Percentiles rank a stretch among this genome's conserved stretches.
phyloP scores from a whole-genome alignment of 2,888 invertebrate genomes.

The Synanthedon tipuliformis region DNA sequence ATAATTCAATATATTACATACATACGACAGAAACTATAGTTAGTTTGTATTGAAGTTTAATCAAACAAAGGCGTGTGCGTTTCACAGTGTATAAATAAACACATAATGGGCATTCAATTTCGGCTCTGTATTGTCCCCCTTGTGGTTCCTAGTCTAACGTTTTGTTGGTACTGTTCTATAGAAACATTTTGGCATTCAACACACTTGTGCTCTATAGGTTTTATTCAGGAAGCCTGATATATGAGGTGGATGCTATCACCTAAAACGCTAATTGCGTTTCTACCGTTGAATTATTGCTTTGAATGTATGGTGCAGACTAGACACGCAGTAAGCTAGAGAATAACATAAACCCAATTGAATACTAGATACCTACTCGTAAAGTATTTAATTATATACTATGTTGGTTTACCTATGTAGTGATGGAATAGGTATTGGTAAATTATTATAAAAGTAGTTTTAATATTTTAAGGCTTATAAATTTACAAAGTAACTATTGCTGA shows the following conservation, averaged over 20 bases:
- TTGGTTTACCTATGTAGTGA: too few species aligned
- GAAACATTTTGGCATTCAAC: not conserved
- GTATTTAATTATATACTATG: too few species aligned
- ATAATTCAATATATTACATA: too few species aligned
- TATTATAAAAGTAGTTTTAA: too few species aligned
- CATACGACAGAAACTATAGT: not conserved
- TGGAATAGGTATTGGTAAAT: too few species aligned
- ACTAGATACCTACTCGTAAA: too few species aligned
- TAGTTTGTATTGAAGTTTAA: not conserved
- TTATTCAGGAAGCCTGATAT: constrained; percentile 19
- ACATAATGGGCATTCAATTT: not conserved
- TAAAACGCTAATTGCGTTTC: constrained; percentile 55
- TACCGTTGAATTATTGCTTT: constrained; percentile 41
- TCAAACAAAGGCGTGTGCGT: not conserved
- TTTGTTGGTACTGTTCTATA: not conserved
- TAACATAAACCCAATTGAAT: too few species aligned
- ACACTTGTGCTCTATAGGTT: constrained; percentile 11
- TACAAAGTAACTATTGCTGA: too few species aligned
- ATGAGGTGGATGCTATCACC: constrained; percentile 41
- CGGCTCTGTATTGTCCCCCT: not conserved
- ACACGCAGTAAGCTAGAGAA: too few species aligned
- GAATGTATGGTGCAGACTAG: constrained; percentile 1
- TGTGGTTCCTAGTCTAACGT: not conserved
- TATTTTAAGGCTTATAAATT: too few species aligned
- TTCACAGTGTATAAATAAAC: not conserved